A percentile compares a stretch with the other conserved stretches of the same genome.
phyloP scores from a whole-genome alignment of 2,113 vertebrate species.

The Cavia aperea region DNA sequence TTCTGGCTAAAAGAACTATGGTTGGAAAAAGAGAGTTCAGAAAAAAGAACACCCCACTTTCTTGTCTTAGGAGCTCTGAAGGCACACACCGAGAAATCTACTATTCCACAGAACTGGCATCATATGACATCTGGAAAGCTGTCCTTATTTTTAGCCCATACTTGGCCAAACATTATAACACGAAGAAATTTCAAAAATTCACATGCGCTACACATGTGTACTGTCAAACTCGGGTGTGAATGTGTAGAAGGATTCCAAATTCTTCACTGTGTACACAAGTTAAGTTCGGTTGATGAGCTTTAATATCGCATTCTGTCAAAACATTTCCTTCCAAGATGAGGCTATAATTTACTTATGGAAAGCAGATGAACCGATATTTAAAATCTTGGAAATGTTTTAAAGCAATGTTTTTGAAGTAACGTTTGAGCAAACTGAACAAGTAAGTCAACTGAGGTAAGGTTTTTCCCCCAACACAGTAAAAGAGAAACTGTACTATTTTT shows the following conservation, averaged over 20 bases:
- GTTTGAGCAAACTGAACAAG: not conserved
- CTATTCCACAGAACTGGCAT: too few species aligned
- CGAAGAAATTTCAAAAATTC: not conserved
- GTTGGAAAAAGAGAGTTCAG: not conserved
- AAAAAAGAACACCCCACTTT: not conserved
- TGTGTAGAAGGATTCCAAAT: not conserved
- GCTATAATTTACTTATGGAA: not conserved
- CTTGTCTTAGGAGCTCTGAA: not conserved
- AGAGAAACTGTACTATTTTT: conserved; percentile 12
- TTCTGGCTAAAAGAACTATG: not conserved
- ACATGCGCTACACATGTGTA: not conserved
- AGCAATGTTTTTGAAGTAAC: not conserved
- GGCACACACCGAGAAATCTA: fast-evolving
- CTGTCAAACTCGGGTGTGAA: not conserved
- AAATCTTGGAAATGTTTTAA: not conserved
- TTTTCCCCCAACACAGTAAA: not conserved
- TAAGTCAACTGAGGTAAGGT: not conserved
- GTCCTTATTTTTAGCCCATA: not conserved
- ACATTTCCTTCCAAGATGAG: not conserved
- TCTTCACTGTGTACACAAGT: not conserved
- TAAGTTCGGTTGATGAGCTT: not conserved
- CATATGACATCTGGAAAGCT: not conserved
- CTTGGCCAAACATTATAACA: not conserved
- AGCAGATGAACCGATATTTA: not conserved
- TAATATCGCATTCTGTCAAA: not conserved